phyloP scores from a whole-genome alignment of 2,113 vertebrate genomes.

The Thinocorus orbignyianus region DNA sequence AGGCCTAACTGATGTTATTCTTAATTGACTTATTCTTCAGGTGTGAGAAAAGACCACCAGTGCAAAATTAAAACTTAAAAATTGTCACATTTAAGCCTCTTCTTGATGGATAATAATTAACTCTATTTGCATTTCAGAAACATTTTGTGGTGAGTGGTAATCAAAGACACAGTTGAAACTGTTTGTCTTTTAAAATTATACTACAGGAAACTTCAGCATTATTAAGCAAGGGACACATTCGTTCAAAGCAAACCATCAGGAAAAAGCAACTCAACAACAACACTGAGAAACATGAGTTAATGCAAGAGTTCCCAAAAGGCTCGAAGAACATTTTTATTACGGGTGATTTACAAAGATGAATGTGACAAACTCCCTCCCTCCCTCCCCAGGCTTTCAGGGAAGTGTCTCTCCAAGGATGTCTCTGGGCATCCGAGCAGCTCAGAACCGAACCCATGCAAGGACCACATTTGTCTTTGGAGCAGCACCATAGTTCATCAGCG shows the following conservation, averaged over 20 bases:
- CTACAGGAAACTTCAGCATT: not conserved
- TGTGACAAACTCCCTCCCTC: not conserved
- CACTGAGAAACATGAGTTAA: not conserved
- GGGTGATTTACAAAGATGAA: not conserved
- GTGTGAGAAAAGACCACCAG: conserved; percentile 11
- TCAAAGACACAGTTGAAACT: not conserved
- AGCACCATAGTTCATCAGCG: accelerated
- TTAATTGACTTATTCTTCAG: conserved; percentile 21
- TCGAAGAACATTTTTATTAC: not conserved
- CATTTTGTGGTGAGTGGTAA: not conserved
- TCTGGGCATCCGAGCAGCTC: not conserved
- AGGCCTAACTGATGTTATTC: not conserved
- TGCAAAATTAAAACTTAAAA: not conserved
- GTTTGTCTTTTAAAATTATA: not conserved
- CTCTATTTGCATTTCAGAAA: not conserved
- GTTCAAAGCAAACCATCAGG: not conserved
- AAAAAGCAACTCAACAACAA: not conserved
- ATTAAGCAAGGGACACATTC: not conserved
- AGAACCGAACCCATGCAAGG: accelerated
- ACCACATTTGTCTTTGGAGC: not conserved
- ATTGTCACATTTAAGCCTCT: not conserved
- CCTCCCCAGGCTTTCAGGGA: not conserved
- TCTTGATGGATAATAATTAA: not conserved
- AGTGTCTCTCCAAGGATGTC: not conserved
- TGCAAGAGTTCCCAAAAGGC: not conserved